Percentiles rank a stretch among this genome's conserved stretches.
Conservation (phyloP, 2,888 invertebrate species). For the Rotaria sp. region DNA sequence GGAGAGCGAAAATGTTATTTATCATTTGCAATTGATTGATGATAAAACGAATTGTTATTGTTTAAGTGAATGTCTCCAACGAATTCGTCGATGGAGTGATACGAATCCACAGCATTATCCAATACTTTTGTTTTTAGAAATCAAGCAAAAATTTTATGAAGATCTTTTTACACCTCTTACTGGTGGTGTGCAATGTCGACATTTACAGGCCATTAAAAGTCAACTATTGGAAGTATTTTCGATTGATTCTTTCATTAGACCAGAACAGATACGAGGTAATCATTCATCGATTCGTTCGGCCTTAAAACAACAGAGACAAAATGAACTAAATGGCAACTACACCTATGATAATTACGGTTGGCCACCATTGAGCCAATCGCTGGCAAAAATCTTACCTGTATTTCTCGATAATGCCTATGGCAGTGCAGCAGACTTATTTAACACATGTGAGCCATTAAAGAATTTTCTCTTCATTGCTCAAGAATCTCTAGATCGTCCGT, state of each 20-base stretch:
- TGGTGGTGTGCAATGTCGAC: background rate
- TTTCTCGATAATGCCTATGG: background rate
- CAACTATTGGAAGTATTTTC: background rate
- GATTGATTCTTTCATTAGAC: background rate
- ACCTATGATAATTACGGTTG: background rate
- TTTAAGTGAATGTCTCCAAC: background rate
- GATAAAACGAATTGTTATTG: background rate
- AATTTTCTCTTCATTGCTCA: background rate
- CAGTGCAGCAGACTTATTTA: background rate
- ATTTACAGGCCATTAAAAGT: background rate
- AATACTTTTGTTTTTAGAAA: background rate
- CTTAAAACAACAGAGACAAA: background rate
- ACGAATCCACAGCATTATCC: background rate
- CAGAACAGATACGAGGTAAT: background rate
- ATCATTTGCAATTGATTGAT: background rate
- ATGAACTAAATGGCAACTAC: background rate
- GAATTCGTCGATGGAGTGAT: background rate
- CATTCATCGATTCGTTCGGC: background rate
- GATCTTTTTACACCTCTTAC: background rate
- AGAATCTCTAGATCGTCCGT: background rate
- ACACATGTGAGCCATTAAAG: background rate
- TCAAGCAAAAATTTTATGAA: background rate
- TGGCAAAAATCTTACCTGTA: background rate
- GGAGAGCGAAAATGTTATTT: background rate
- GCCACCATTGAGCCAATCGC: background rate